Evolutionary conservation across 1,140 invertebrate genomes (phyloP), one percentile per base, ranked within the genome.

Genomic region (Halesus radiatus): DNA sequence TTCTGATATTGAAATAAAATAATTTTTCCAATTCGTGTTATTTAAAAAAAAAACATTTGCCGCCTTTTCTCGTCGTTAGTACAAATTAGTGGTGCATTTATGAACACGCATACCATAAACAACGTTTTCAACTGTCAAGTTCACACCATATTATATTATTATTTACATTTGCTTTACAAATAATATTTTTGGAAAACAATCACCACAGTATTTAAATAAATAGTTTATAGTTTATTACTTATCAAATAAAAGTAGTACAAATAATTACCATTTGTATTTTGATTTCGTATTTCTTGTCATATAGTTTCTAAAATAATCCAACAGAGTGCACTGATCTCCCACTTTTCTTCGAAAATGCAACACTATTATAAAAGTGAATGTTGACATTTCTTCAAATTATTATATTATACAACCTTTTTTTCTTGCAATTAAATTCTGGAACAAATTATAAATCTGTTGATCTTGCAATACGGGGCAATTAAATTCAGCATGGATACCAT

Each of bases 61-160:
- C 72, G 72, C 50, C 53, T 23, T 54, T 75, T 54, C 22, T 15
- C 15, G 53, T 22, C n/a, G n/a, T n/a, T n/a, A 22, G 18, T 53
- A 18, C 18, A 16, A 26, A 52, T 22, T 72, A 13, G 8, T 4
- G 16, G 74, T 62, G 22, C 74, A 45, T 76, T 60, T 60, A 76
- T 62, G 74, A 76, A 76, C 74, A 50, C 18, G 20, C n/a, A 7
- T 26, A 75, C 72, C 72, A 75, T 56, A 75, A 58, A 75, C 72
- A 75, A 76, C 4, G 3, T 18, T 18, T 45, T 5, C 26, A 37
- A 72, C 37, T 29, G 29, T 66, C 62, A 66, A 66, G 10, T 66
- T 8, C 16, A 29, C 23, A 37, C 26, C n/a, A n/a, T n/a, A n/a
- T n/a, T n/a, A n/a, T n/a, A n/a, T n/a, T 16, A 16, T 16, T 66